Evolutionary conservation across 2,113 vertebrate genomes (phyloP).

Genomic region (Rostratula benghalensis): DNA sequence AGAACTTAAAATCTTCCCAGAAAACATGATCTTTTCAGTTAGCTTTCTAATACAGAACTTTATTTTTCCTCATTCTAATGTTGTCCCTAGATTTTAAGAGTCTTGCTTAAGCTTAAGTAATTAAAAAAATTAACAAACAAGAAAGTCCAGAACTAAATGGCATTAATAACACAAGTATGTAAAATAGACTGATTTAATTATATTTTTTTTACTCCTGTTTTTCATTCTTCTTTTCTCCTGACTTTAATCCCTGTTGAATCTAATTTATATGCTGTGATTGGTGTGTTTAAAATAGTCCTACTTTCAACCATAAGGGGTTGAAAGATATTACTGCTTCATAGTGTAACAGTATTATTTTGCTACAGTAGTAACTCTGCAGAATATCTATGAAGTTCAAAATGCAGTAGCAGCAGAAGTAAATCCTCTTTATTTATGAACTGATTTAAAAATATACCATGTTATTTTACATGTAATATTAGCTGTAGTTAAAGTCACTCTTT

Average conservation of each 20-base stretch:
- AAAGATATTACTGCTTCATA: not conserved
- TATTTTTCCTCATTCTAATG: not conserved
- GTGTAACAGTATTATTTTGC: not conserved
- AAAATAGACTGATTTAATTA: not conserved
- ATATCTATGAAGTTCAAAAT: not conserved
- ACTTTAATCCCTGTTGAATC: not conserved
- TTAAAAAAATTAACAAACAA: not conserved
- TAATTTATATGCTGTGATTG: not conserved
- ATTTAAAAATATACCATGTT: not conserved
- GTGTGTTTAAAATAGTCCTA: not conserved
- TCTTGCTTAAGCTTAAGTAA: not conserved
- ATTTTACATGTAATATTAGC: not conserved
- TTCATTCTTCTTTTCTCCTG: not conserved
- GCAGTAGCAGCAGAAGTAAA: not conserved
- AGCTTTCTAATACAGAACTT: not conserved
- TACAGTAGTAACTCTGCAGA: not conserved
- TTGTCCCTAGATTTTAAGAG: not conserved
- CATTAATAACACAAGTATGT: not conserved
- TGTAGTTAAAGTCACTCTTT: not conserved
- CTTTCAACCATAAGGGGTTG: not conserved
- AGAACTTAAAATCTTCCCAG: not conserved
- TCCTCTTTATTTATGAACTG: not conserved
- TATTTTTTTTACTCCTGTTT: not conserved
- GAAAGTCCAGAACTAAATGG: not conserved
- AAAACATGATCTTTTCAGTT: not conserved